Conservation (phyloP, 2,797 vertebrate genomes). For the Melanotaenia trifasciata region DNA sequence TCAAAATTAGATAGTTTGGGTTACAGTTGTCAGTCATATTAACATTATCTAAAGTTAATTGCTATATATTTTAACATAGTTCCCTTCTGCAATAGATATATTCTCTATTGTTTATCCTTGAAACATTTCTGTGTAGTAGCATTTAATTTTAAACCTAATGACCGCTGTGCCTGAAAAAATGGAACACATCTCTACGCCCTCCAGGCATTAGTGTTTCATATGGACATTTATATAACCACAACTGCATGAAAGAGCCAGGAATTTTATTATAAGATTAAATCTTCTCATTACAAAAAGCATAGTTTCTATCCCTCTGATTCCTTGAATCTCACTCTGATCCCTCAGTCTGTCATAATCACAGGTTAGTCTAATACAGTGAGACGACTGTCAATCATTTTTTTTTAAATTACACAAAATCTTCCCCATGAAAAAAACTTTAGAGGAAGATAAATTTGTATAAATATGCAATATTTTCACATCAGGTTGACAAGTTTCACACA, state of each 20-base stretch:
- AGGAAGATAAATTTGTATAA: not conserved
- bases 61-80: no score
- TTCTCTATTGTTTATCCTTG: conserved; percentile 6
- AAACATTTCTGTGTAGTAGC: conserved; percentile 22
- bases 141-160: conserved; percentile 36
- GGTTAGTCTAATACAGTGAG: conserved; percentile 8
- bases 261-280: conserved; percentile 33
- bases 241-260: conserved; percentile 24
- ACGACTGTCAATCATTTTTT: conserved; percentile 15
- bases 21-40: no score
- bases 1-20: not conserved
- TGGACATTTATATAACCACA: conserved; percentile 39
- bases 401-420: conserved; percentile 7
- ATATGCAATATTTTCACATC: not conserved
- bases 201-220: conserved; percentile 43
- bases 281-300: conserved; percentile 29
- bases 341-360: conserved; percentile 17
- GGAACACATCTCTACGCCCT: conserved; percentile 29
- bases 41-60: no score
- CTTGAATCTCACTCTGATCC: conserved; percentile 14
- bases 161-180: conserved; percentile 40
- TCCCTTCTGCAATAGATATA: no score
- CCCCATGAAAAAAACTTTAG: not conserved
- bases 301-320: conserved; percentile 20
- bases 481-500: not conserved